A percentile compares a stretch with the other conserved stretches of the same genome.
Conservation (phyloP, 2,888 invertebrate species). For the Petrolisthes manimaculis region DNA sequence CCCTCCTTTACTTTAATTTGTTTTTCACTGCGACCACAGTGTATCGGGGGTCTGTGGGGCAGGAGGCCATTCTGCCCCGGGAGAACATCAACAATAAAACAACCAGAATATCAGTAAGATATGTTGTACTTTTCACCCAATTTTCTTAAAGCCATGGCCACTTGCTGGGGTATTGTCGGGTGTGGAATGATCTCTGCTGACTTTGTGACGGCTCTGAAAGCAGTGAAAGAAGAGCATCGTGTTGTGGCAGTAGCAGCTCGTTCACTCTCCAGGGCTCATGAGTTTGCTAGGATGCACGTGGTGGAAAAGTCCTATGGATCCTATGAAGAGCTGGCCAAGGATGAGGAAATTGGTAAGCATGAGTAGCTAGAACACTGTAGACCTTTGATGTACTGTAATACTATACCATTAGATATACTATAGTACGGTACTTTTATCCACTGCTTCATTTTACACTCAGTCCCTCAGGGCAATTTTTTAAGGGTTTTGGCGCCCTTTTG, state of each 20-base stretch:
- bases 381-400: too few relatives aligned
- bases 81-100: neutral
- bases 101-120: neutral
- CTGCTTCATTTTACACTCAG: too few relatives aligned
- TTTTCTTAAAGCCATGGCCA: neutral
- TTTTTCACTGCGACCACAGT: neutral
- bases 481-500: too few relatives aligned
- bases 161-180: constrained; percentile 86
- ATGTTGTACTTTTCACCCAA: too few relatives aligned
- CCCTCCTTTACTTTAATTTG: neutral
- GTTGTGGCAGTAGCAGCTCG: constrained; percentile 85
- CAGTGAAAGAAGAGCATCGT: constrained; percentile 77
- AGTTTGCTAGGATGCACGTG: constrained; percentile 81
- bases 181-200: constrained; percentile 89
- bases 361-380: neutral
- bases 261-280: constrained; percentile 79
- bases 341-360: constrained; percentile 79
- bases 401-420: too few relatives aligned
- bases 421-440: too few relatives aligned
- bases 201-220: constrained; percentile 81
- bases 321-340: constrained; percentile 82
- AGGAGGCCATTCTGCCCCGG: neutral
- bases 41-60: neutral
- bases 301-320: constrained; percentile 81
- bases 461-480: too few relatives aligned